Evolutionary conservation across 2,113 vertebrate species (phyloP).

Genomic region (Neoarius graeffei): DNA sequence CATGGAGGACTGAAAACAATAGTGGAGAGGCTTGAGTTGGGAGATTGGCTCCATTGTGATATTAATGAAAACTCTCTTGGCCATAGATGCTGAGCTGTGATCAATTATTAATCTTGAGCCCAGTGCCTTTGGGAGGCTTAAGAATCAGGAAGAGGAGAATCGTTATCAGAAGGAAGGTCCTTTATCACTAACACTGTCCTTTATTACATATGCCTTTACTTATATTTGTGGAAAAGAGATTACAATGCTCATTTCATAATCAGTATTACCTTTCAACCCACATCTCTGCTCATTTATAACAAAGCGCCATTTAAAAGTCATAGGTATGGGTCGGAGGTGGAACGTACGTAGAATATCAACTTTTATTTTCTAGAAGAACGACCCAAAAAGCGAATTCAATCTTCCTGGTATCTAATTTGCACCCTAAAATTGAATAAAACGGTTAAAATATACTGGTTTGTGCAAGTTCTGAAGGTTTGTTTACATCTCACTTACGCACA

Average conservation of each 20-base stretch:
- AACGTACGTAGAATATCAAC: no score
- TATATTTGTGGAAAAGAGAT: constrained; percentile 33
- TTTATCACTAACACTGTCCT: constrained; percentile 35
- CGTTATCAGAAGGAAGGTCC: constrained; percentile 21
- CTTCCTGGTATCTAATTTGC: no score
- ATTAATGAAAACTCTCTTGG: constrained; percentile 60
- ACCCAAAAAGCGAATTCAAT: no score
- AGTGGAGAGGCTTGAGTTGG: constrained; percentile 43
- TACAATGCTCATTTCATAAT: constrained; percentile 22
- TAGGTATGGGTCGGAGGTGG: no score
- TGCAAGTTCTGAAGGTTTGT: no score
- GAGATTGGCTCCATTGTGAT: constrained; percentile 58
- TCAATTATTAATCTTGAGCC: constrained; percentile 48
- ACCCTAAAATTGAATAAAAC: no score
- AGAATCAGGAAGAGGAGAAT: constrained; percentile 25
- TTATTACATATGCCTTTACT: constrained; percentile 30
- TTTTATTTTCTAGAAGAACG: no score
- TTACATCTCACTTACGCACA: no score
- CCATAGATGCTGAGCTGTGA: constrained; percentile 52
- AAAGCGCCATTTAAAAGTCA: neutral
- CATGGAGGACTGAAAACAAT: constrained; percentile 52
- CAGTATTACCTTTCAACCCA: neutral
- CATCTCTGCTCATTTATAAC: constrained; percentile 6
- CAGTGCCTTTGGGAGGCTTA: constrained; percentile 30
- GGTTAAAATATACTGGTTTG: no score